These are phyloP conservation scores for Vanessa tameamea DNA, from an alignment of 1,140 invertebrate species.

Conservation along the genomic window DNA sequence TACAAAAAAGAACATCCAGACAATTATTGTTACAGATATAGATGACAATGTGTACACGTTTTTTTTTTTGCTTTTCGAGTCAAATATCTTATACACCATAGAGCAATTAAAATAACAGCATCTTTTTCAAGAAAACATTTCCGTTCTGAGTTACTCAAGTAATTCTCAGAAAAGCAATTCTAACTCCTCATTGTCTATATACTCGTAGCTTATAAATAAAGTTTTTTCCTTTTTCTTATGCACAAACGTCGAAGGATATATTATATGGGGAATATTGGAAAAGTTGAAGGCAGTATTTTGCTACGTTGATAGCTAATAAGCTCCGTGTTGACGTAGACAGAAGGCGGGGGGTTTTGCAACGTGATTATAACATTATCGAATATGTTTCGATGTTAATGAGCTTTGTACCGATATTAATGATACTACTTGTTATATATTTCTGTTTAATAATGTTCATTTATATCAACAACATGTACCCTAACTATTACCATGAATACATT, in stretches of 20 bases:
- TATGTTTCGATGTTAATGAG: background rate
- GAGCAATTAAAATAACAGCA: background rate
- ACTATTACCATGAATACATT: too few species aligned
- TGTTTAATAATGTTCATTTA: too few species aligned
- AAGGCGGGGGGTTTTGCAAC: background rate
- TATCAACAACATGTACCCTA: too few species aligned
- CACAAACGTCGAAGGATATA: background rate
- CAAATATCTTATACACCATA: too few species aligned
- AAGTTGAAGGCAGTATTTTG: conserved; percentile 12
- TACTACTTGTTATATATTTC: too few species aligned
- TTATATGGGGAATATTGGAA: conserved; percentile 9
- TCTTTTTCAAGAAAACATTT: background rate
- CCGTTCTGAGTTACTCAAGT: background rate
- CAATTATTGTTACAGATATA: too few species aligned
- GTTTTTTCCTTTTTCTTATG: conserved; percentile 8
- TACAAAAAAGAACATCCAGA: too few species aligned
- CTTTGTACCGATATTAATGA: too few species aligned
- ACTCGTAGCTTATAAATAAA: background rate
- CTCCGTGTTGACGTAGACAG: background rate
- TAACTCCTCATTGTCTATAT: background rate
- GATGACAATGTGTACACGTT: too few species aligned
- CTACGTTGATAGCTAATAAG: conserved; percentile 1
- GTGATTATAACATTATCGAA: background rate
- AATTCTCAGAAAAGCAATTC: background rate
- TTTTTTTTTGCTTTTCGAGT: too few species aligned